Conservation (phyloP, 2,113 vertebrate species). For the Poicephalus gulielmi region DNA sequence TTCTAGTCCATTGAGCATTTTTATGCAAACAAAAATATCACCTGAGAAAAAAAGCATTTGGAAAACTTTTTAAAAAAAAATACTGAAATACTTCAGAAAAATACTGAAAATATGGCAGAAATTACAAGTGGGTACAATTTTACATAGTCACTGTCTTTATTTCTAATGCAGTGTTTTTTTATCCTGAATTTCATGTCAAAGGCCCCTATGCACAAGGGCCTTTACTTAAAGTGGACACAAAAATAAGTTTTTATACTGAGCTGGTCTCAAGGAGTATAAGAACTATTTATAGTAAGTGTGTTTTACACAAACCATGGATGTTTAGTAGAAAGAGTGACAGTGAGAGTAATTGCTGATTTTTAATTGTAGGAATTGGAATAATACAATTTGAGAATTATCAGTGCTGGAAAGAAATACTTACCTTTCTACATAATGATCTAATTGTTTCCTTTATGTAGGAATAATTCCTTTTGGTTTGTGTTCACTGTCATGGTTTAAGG, state of each 20-base stretch:
- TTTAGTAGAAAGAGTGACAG: background rate
- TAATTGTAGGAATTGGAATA: background rate
- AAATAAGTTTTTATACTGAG: background rate
- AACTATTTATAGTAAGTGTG: background rate
- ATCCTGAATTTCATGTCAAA: background rate
- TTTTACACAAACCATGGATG: background rate
- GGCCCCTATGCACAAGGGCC: accelerated
- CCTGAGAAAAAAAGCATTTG: background rate
- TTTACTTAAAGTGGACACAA: background rate
- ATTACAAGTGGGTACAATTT: background rate
- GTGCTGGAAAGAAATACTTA: background rate
- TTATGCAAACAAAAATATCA: background rate
- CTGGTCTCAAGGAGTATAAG: background rate
- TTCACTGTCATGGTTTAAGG: too few species aligned
- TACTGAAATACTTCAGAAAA: background rate
- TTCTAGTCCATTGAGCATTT: background rate
- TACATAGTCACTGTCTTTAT: background rate
- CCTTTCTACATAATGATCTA: background rate
- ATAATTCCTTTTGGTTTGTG: background rate
- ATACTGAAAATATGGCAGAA: background rate
- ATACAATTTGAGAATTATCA: background rate
- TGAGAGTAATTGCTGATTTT: background rate
- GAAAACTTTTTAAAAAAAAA: background rate
- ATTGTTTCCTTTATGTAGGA: background rate
- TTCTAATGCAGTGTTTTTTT: background rate